phyloP scores from a whole-genome alignment of 2,113 vertebrate species.

The Probosciger aterrimus region DNA sequence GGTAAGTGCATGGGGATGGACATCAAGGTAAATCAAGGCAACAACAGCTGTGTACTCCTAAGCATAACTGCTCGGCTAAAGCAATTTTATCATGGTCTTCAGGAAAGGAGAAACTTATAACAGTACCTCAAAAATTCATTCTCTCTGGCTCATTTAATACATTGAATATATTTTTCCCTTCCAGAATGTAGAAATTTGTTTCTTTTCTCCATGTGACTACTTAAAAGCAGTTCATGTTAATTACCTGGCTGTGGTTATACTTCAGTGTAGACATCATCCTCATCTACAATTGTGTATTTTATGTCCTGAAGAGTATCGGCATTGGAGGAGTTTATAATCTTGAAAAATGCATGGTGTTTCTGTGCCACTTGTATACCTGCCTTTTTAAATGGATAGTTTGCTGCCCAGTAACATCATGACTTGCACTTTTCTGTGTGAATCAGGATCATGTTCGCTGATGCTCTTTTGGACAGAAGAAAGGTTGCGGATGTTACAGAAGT shows the following conservation, averaged over 20 bases:
- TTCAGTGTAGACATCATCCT: background rate
- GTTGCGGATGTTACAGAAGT: background rate
- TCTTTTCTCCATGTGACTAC: background rate
- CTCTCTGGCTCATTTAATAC: background rate
- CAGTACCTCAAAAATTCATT: background rate
- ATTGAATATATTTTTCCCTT: background rate
- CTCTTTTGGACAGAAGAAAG: background rate
- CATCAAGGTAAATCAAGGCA: background rate
- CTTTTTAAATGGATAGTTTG: background rate
- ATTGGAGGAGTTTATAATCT: background rate
- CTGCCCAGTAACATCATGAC: background rate
- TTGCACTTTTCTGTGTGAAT: background rate
- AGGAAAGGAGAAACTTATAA: background rate
- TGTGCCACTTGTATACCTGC: background rate
- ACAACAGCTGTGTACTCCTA: background rate
- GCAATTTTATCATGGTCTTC: background rate
- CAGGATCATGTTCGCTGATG: accelerated
- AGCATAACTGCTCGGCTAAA: background rate
- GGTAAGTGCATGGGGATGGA: background rate
- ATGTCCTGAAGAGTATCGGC: background rate
- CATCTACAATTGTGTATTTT: background rate
- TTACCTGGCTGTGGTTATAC: background rate
- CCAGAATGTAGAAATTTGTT: background rate
- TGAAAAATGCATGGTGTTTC: background rate
- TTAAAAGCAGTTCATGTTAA: background rate